phyloP scores from a whole-genome alignment of 2,888 invertebrate species.

The Leptinotarsa haldemani region DNA sequence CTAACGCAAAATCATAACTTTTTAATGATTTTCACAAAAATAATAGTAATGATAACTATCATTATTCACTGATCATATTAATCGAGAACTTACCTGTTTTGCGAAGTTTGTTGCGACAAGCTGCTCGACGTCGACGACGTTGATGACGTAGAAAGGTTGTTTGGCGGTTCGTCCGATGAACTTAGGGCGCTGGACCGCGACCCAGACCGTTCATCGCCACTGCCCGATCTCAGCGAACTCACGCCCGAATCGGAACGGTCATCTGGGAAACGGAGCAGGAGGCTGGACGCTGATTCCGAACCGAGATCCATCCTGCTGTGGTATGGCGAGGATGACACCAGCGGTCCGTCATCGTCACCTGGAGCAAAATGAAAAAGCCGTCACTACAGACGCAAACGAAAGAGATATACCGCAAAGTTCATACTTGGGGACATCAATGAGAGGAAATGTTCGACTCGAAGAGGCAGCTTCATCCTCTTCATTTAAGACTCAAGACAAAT shows the following conservation, averaged over 20 bases:
- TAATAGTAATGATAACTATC: no score
- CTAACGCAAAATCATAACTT: no score
- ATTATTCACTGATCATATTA: not conserved
- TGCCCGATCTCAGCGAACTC: constrained; percentile 79
- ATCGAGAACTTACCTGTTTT: constrained; percentile 30
- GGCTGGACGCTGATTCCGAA: constrained; percentile 20
- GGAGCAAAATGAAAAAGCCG: constrained; percentile 24
- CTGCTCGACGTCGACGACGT: constrained; percentile 40
- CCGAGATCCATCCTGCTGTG: constrained; percentile 65
- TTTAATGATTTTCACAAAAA: no score
- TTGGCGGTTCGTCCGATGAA: constrained; percentile 75
- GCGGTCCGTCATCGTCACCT: constrained; percentile 64
- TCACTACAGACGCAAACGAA: not conserved
- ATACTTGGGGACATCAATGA: not conserved
- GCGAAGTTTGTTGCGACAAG: constrained; percentile 31
- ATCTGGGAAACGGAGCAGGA: constrained; percentile 39
- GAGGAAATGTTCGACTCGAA: no score
- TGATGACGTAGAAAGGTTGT: constrained; percentile 57
- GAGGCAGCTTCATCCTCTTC: no score
- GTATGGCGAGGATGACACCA: constrained; percentile 61
- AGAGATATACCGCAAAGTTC: not conserved
- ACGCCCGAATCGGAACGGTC: constrained; percentile 71
- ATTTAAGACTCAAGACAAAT: no score
- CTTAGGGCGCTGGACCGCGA: constrained; percentile 81
- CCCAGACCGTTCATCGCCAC: constrained; percentile 81